A percentile compares a stretch with the other conserved stretches of the same genome.
Conservation (phyloP, 2,113 vertebrate species). For the Psilopogon haemacephalus region DNA sequence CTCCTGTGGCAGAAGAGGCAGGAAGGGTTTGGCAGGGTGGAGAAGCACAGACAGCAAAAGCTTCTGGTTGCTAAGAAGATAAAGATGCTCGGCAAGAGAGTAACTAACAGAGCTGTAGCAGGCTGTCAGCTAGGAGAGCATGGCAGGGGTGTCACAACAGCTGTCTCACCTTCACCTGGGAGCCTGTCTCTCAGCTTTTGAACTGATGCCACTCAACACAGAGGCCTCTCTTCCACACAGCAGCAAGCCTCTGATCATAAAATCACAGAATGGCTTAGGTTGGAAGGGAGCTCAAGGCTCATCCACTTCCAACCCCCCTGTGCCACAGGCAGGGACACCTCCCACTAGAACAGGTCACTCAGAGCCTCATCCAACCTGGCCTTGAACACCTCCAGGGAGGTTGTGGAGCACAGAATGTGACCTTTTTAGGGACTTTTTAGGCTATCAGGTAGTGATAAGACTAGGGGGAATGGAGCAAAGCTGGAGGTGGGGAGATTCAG, state of each 20-base stretch:
- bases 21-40: neutral
- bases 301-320: too few relatives aligned
- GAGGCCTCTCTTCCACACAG: accelerated
- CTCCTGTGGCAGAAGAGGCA: neutral
- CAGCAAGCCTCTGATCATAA: accelerated
- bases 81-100: neutral
- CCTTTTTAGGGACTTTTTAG: too few relatives aligned
- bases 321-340: too few relatives aligned
- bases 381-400: too few relatives aligned
- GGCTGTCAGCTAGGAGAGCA: neutral
- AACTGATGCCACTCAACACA: accelerated
- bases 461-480: too few relatives aligned
- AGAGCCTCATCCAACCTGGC: too few relatives aligned
- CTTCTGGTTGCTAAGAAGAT: neutral
- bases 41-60: neutral
- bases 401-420: too few relatives aligned
- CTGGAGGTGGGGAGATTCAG: too few relatives aligned
- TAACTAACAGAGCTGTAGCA: neutral
- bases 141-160: neutral
- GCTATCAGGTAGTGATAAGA: too few relatives aligned
- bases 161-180: neutral
- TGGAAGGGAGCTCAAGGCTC: too few relatives aligned
- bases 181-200: neutral
- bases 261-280: too few relatives aligned
- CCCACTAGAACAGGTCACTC: too few relatives aligned